Evolutionary conservation across 30 jellyfish, hydroid and myxozoan species (phyloP), one percentile per base, ranked within the genome.

Genomic region (Aurelia sp.): DNA sequence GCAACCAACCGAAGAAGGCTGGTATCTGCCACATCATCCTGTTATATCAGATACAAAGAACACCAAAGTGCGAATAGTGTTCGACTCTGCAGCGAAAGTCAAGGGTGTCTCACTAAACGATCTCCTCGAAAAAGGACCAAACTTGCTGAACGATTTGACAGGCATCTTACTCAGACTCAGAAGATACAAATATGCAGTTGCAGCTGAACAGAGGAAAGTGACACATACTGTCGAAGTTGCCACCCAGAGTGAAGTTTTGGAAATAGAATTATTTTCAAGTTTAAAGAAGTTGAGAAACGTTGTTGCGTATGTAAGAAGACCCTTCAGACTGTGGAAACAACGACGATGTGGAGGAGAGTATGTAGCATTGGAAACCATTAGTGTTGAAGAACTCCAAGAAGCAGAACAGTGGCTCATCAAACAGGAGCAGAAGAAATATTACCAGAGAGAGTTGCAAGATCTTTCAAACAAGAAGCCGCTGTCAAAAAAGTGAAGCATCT

Each of bases 111-210:
- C 48, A 38, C 8, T 38, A 6, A 38, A 38, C 48, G 48, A 38
- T 38, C 48, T 38, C 8, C 48, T 27, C 3, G 48, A 38, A 38
- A 38, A 38, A 38, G 48, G 48, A 38, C 48, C 48, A 75, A 59
- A 74, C 71, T 61, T 83, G 82, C 88, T 48, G 59, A 57, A 69
- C 80, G 80, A 73, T 50, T 40, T 59, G 88, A 72, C 76, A 15
- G 79, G 85, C 86, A 83, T 68, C 72, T 59, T 83, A 22, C 72
- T 60, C 84, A 72, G 85, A 83, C 51, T 74, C 79, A 68, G 85
- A 71, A 83, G 85, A 41, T 68, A 57, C 72, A 68, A 71, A 3
- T 55, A 33, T 61, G 86, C 92, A 31, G 78, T 75, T 75, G 86
- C 86, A 50, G 74, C 40, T 18, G 86, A 75, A 53, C 74, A 75